Base-by-base conservation (phyloP, 2,888 invertebrate species). In the Acronicta leporina region DNA sequence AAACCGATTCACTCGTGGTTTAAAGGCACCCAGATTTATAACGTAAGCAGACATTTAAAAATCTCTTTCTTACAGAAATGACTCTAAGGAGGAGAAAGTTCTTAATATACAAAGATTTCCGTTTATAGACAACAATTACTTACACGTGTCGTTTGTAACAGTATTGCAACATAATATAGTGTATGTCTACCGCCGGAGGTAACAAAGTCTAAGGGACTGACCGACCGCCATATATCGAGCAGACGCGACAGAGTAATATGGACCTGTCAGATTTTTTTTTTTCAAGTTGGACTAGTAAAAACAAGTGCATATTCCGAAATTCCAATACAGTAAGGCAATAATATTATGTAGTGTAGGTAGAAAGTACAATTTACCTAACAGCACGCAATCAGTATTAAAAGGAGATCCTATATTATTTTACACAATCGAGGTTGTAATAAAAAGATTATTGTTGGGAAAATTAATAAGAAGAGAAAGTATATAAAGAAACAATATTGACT, bases 391-490 rank as follows among this genome's bases (percentile, higher is more conserved):
- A 91, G 91, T 91, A 91, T 91, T 91, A 78, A 75, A 79, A 69
- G 73, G 86, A 87, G 87, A 89, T 88, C 89, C 87, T 88, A 80
- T 69, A 63, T n/a, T n/a, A n/a, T 63, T 63, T 55, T 80, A 73
- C 67, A 78, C 74, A 82, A 86, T 81, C 77, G 88, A 91, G 90
- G 90, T 90, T 92, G 87, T 89, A 89, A 90, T 90, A 88, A 91
- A 88, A 77, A n/a, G 4, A 30, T 30, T 7, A 30, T 30, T 33
- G 11, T 33, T 33, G 5, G 14, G 10, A 43, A 43, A 20, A 20
- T 35, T 33, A n/a, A n/a, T n/a, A n/a, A n/a, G n/a, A n/a, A n/a
- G n/a, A n/a, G n/a, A n/a, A n/a, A n/a, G n/a, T n/a, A n/a, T n/a
- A n/a, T n/a, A n/a, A n/a, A n/a, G n/a, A n/a, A n/a, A n/a, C n/a